Base-by-base conservation (phyloP, 2,113 vertebrate species). In the Osmerus mordax region DNA sequence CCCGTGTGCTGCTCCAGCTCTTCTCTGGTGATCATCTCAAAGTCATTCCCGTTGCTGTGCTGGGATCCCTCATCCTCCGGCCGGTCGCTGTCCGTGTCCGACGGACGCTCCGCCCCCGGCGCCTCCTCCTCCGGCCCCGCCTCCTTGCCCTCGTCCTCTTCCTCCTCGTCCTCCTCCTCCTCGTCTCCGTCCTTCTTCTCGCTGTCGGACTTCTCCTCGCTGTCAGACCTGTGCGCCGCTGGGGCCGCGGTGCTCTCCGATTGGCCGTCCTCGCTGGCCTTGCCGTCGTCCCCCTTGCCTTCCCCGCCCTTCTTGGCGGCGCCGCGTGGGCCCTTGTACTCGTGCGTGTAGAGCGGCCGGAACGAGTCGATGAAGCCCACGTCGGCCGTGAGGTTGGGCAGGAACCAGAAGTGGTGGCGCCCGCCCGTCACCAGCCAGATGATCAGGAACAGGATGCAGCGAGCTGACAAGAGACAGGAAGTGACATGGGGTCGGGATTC, bases 1-100 rank as follows among this genome's bases (percentile, higher is more conserved):
- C 97, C 96, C 9, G 97, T 98, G 83, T 98, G 95, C 91, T 98
- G 96, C 83, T 99, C 97, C 85, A 99, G 92, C 93, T 99, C 97
- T 81, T 99, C 97, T 80, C 96, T 95, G 86, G 96, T 99, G 89
- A 99, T 99, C 96, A 99, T 97, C 93, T 99, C 97, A 91, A 99
- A 99, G 92, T 99, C 97, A 90, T 99, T 99, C 73, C 96, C 97
- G 83, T 95, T 99, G 94, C 97, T 99, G 92, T 99, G 97, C 74
- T 99, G 97, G 65, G 97, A 99, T 3, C 95, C 93, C 69, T 99
- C 97, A 1, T 99, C 97, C 79, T 98, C 97, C 7, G 94, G 90
- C 60, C 95, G 93, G 89, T 99, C 97, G 83, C 96, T 97, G 93
- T 99, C 97, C 61, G 96, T 97, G 90, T 99, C 97, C 0, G 97